phyloP scores from a whole-genome alignment of 2,113 vertebrate genomes.

The Gadus chalcogrammus region DNA sequence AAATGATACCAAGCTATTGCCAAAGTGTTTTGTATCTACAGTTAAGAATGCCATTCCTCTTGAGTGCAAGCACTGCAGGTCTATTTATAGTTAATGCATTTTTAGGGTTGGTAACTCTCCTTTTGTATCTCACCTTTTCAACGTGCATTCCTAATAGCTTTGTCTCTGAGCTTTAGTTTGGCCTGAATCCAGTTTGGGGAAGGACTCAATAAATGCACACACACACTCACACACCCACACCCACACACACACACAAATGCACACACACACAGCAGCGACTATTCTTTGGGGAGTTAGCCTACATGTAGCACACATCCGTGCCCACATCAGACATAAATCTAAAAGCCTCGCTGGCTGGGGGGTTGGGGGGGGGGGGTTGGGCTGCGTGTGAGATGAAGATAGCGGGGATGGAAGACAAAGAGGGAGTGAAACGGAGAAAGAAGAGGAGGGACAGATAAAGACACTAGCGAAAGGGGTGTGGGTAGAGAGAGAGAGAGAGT shows the following conservation, averaged over 20 bases:
- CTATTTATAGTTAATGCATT: too few relatives aligned
- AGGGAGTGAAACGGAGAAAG: constrained; percentile 27
- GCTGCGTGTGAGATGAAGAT: constrained; percentile 33
- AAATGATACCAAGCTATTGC: too few relatives aligned
- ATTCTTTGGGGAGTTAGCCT: constrained; percentile 55
- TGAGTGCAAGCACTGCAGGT: too few relatives aligned
- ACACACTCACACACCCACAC: too few relatives aligned
- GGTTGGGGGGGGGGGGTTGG: not conserved
- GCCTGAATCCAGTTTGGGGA: constrained; percentile 7
- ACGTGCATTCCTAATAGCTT: too few relatives aligned
- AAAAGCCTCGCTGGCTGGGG: too few relatives aligned
- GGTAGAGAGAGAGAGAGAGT: constrained; percentile 36
- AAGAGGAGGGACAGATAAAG: constrained; percentile 29
- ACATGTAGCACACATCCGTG: constrained; percentile 39
- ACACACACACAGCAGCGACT: constrained; percentile 18
- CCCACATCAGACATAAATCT: constrained; percentile 31
- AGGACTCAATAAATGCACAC: too few relatives aligned
- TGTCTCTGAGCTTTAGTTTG: constrained; percentile 18
- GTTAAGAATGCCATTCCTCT: too few relatives aligned
- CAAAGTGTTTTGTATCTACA: too few relatives aligned
- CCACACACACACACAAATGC: constrained; percentile 8
- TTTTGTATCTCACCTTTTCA: too few relatives aligned
- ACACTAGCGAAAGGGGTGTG: not conserved
- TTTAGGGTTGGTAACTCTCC: too few relatives aligned
- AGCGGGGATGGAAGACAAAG: constrained; percentile 49